Base-by-base conservation (phyloP, 2,113 vertebrate species). In the Sylvia atricapilla region DNA sequence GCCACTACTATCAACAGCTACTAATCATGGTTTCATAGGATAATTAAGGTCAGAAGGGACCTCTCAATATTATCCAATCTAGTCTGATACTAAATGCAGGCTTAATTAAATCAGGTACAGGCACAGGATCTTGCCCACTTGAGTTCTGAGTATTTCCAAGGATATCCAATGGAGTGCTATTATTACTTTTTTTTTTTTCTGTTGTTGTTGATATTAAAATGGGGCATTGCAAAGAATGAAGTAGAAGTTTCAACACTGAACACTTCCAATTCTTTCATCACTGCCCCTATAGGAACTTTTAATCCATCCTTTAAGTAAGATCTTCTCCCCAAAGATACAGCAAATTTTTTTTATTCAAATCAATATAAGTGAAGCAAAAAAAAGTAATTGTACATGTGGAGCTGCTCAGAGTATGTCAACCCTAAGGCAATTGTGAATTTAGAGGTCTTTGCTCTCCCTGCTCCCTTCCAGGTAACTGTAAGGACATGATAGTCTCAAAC, bases 11-110 rank as follows among this genome's bases (percentile, higher is more conserved):
- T 90, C 88, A 94, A 80, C 72, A 75, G 70, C 75, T 73, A 80
- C 82, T 96, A 94, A 94, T 87, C 49, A 73, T 53, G 19, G 28
- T 93, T 91, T 91, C 74, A 90, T 50, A 93, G 75, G 94, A 76
- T 88, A 93, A 95, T 90, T 94, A 90, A 92, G 49, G 67, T 95
- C 90, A 88, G 85, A 80, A 87, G 49, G 49, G 90, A 92, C 20
- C 41, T 88, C 75, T 77, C 41, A 28, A 60, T 85, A 33, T 73
- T 92, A 69, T 66, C 67, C 90, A 85, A 66, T 66, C 41, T 64
- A 93, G 6, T 25, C 41, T 85, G n/a, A 37, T 94, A 67, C 23
- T 79, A 94, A 90, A 63, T 73, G 10, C 20, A 83, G n/a, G 11
- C 20, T 93, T 88, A 86, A 90, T 96, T 93, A 88, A 88, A 88